Evolutionary conservation across 1,140 invertebrate species (phyloP).

Genomic region (Pectinophora gossypiella): DNA sequence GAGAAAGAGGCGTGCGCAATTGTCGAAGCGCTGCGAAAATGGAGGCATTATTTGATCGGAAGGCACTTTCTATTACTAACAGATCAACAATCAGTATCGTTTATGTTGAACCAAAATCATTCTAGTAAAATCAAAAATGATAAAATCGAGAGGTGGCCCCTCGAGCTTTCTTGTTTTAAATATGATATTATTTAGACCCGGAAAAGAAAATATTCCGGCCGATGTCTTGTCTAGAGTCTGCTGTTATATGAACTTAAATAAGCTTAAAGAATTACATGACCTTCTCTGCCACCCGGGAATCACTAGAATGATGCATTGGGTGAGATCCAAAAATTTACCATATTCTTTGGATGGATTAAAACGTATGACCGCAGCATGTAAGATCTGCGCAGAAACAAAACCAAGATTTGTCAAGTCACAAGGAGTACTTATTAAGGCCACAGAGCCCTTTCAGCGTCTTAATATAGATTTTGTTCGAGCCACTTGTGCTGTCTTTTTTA

Average conservation of each 20-base stretch:
- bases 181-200: conserved; percentile 19
- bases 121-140: conserved; percentile 10
- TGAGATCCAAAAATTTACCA: conserved; percentile 27
- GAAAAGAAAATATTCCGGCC: conserved; percentile 17
- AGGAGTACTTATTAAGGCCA: conserved; percentile 27
- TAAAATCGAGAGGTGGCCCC: conserved; percentile 8
- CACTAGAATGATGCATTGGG: conserved; percentile 19
- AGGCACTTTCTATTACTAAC: conserved; percentile 6
- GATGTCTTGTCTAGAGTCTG: conserved; percentile 19
- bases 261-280: conserved; percentile 4
- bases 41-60: conserved; percentile 9
- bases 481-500: no score
- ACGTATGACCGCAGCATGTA: conserved; percentile 17
- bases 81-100: conserved; percentile 9
- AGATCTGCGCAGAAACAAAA: conserved; percentile 21
- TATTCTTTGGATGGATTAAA: conserved; percentile 25
- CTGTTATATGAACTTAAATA: conserved; percentile 3
- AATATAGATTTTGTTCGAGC: conserved; percentile 24
- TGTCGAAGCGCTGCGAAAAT: conserved; percentile 13
- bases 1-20: conserved; percentile 17
- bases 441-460: conserved; percentile 22
- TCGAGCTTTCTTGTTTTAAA: conserved; percentile 10
- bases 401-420: conserved; percentile 13
- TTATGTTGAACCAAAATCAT: conserved; percentile 8
- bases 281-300: conserved; percentile 17